These are phyloP conservation scores for Cyprinodon brontotheroides DNA, from an alignment of 2,113 vertebrate species.

Conservation along the genomic window DNA sequence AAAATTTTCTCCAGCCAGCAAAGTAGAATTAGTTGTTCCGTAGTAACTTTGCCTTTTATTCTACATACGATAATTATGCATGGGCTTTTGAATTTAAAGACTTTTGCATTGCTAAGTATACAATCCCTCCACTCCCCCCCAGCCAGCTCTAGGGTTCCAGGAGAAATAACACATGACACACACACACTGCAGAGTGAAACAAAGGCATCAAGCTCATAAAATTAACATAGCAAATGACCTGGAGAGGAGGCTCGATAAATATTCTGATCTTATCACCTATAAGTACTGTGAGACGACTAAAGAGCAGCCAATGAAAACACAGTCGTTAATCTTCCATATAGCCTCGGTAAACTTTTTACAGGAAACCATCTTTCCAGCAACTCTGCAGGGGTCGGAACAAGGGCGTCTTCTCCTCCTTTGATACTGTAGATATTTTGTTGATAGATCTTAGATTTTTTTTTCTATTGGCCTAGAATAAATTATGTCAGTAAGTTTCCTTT, in stretches of 20 bases:
- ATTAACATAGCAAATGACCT: constrained; percentile 98
- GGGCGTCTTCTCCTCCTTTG: constrained; percentile 80
- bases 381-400: constrained; percentile 87
- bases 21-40: constrained; percentile 92
- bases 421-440: constrained; percentile 70
- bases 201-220: constrained; percentile 96
- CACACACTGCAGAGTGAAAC: too few species aligned
- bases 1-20: constrained; percentile 87
- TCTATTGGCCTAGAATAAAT: constrained; percentile 77
- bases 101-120: constrained; percentile 90
- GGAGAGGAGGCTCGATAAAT: constrained; percentile 92
- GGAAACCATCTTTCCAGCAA: constrained; percentile 89
- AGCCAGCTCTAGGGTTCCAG: constrained; percentile 81
- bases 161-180: constrained; percentile 90
- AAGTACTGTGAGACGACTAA: constrained; percentile 80
- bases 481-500: constrained; percentile 59
- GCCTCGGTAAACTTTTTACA: constrained; percentile 87
- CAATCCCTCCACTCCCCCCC: constrained; percentile 90
- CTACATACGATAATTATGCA: constrained; percentile 95
- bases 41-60: constrained; percentile 79
- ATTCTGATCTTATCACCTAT: constrained; percentile 87
- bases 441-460: constrained; percentile 74
- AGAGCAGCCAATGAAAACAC: constrained; percentile 90
- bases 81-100: constrained; percentile 93
- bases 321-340: constrained; percentile 86